Base-by-base conservation (phyloP, 2,888 invertebrate genomes). In the Petrolisthes manimaculis region DNA sequence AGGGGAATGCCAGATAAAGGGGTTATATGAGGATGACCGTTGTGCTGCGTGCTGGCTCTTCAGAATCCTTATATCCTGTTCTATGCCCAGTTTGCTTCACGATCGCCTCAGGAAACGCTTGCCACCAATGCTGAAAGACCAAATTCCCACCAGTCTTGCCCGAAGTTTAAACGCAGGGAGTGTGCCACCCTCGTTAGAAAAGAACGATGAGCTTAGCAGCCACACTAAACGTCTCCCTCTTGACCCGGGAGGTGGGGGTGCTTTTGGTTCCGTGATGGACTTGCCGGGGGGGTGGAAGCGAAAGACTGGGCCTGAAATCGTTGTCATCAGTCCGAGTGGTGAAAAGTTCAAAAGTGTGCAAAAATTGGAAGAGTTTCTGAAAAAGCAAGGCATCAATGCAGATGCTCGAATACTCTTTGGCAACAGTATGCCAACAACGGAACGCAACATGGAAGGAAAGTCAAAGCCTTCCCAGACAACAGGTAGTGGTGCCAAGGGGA, bases 321-420 rank as follows among this genome's bases (percentile, higher is more conserved):
- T 91, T 9, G 91, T 91, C 24, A 86, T 89, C 8, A 88, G 89
- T 61, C 91, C 91, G 3, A 86, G 86, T 61, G 91, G 91, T 14
- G 88, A 89, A 67, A 89, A 89, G 37, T 91, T 91, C 84, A 88
- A 83, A 24, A 87, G 89, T 55, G 85, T 91, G 18, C 84, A 88
- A 24, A 91, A 89, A 71, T 80, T 91, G 24, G 91, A 89, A 74
- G 91, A 91, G 51, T 91, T 88, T 75, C 85, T 91, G 4, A 86
- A 83, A 54, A 86, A 86, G 71, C 87, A 88, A 37, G 91, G 91
- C 53, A 86, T 91, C 14, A 84, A 83, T 67, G 81, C 91, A 4
- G 89, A 91, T 82, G 91, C 91, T 8, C 69, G 91, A 55, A 88
- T 91, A 9, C 83, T 91, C n/a, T 91, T 91, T 89, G 91, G 91